A percentile compares a stretch with the other conserved stretches of the same genome.
Evolutionary conservation across 1,140 invertebrate genomes (phyloP).

Genomic region (Ceratosolen solmsi): DNA sequence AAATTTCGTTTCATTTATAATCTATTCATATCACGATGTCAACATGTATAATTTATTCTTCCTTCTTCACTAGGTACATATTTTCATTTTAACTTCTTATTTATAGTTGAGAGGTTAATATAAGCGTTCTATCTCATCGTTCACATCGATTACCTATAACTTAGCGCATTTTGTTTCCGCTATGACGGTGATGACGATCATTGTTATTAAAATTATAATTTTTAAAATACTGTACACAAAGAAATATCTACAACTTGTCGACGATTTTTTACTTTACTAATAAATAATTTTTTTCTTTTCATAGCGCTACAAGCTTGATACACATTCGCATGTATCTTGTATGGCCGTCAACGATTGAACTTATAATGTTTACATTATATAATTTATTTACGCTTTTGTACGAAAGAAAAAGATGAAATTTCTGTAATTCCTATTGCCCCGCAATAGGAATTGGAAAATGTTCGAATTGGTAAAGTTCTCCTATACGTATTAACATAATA

Average conservation of each 20-base stretch:
- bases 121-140: constrained; percentile 43
- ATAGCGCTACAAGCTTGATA: too few relatives aligned
- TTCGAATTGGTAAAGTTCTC: not conserved
- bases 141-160: not conserved
- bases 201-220: constrained; percentile 49
- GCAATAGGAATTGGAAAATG: not conserved
- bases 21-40: constrained; percentile 15
- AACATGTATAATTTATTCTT: constrained; percentile 28
- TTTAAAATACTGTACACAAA: constrained; percentile 65
- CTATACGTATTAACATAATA: not conserved
- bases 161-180: not conserved
- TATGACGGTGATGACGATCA: constrained; percentile 10
- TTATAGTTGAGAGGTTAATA: constrained; percentile 40
- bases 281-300: constrained; percentile 36
- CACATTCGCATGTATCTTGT: not conserved
- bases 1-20: constrained; percentile 18
- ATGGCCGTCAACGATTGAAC: constrained; percentile 17
- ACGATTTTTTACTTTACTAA: constrained; percentile 4
- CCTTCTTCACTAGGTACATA: not conserved
- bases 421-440: not conserved
- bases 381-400: not conserved
- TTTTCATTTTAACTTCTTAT: constrained; percentile 4
- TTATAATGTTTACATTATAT: constrained; percentile 6
- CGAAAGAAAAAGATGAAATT: constrained; percentile 12
- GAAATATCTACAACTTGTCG: constrained; percentile 30